These are phyloP conservation scores for Aeoliscus strigatus DNA, from an alignment of 2,797 vertebrate genomes.

Conservation along the genomic window DNA sequence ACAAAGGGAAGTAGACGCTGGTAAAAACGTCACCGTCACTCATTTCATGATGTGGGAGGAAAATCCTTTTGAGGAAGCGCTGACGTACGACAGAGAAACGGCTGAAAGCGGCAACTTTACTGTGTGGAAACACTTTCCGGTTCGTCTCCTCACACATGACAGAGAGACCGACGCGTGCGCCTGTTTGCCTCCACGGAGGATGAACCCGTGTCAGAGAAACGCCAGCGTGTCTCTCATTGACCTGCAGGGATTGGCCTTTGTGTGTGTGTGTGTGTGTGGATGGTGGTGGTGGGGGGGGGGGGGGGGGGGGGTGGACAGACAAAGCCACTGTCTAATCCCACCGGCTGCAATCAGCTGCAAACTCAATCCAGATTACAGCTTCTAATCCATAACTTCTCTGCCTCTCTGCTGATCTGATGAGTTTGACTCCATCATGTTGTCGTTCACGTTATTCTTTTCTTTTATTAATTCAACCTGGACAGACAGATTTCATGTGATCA, in stretches of 20 bases:
- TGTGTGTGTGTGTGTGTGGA: conserved; percentile 32
- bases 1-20: conserved; percentile 34
- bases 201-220: no score
- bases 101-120: conserved; percentile 47
- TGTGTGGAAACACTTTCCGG: conserved; percentile 50
- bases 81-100: conserved; percentile 45
- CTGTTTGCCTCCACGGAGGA: no score
- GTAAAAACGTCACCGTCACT: conserved; percentile 35
- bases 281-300: background rate
- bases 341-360: conserved; percentile 53
- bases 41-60: conserved; percentile 63
- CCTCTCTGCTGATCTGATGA: conserved; percentile 33
- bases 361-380: conserved; percentile 65
- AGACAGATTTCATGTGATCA: no score
- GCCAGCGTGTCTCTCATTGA: conserved; percentile 1
- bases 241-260: conserved; percentile 30
- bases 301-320: conserved; percentile 32
- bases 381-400: conserved; percentile 51
- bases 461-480: no score
- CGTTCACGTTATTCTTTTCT: no score
- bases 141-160: conserved; percentile 1
- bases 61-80: conserved; percentile 66
- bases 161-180: no score
- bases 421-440: conserved; percentile 3
- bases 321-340: conserved; percentile 56